A percentile compares a stretch with the other conserved stretches of the same genome.
These are phyloP conservation scores for Entomobrya proxima DNA, from an alignment of 2,888 invertebrate species.

Conservation along the genomic window DNA sequence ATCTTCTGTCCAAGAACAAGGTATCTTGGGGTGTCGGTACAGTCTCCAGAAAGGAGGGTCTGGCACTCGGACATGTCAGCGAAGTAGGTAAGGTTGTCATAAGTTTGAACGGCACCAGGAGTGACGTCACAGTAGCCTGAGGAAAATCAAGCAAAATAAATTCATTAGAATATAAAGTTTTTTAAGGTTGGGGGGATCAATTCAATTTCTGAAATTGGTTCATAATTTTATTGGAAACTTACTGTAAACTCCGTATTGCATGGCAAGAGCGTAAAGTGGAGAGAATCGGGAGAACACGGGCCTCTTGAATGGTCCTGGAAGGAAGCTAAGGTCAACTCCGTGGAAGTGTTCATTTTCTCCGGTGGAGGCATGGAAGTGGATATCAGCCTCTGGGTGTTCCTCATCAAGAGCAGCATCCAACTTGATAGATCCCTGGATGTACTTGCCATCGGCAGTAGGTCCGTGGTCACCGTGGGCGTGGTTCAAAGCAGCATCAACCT, in stretches of 20 bases:
- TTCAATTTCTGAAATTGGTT: not conserved
- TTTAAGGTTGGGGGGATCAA: not conserved
- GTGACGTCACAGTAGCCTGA: constrained; percentile 72
- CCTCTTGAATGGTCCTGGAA: constrained; percentile 71
- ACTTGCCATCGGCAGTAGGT: constrained; percentile 68
- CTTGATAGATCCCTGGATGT: constrained; percentile 70
- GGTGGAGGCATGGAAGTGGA: constrained; percentile 74
- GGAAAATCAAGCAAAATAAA: not conserved
- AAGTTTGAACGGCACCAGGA: constrained; percentile 74
- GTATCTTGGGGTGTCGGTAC: constrained; percentile 73
- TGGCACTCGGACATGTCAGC: constrained; percentile 74
- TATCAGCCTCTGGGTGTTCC: constrained; percentile 71
- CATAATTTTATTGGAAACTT: constrained; percentile 34
- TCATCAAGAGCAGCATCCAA: constrained; percentile 70
- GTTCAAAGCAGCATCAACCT: constrained; percentile 65
- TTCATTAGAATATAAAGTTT: not conserved
- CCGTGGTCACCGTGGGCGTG: constrained; percentile 67
- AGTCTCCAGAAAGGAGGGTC: constrained; percentile 74
- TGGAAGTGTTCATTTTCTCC: constrained; percentile 75
- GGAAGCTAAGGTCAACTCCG: constrained; percentile 73
- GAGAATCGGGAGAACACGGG: constrained; percentile 74
- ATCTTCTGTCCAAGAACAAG: constrained; percentile 73
- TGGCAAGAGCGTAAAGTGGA: constrained; percentile 64
- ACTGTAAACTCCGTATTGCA: constrained; percentile 73
- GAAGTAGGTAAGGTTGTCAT: constrained; percentile 74